Evolutionary conservation across 2,888 invertebrate species (phyloP).

Genomic region (Mythimna ferrago): DNA sequence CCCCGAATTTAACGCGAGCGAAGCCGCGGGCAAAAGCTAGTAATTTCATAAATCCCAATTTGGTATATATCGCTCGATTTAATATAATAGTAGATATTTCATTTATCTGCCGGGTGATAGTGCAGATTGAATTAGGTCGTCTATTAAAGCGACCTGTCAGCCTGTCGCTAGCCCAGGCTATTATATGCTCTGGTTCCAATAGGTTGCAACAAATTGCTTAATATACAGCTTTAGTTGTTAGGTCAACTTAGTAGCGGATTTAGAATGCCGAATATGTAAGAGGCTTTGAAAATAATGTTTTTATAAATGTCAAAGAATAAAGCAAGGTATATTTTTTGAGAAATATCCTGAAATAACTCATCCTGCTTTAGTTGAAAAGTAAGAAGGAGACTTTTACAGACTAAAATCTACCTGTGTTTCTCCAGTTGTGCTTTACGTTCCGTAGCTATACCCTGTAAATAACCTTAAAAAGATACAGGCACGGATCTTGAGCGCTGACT

Average conservation of each 20-base stretch:
- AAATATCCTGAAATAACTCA: too few relatives aligned
- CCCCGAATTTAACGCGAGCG: too few relatives aligned
- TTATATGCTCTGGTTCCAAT: constrained; percentile 33
- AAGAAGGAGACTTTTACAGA: too few relatives aligned
- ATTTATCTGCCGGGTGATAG: constrained; percentile 31
- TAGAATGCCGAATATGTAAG: background rate
- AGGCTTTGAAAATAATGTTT: background rate
- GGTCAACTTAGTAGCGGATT: constrained; percentile 7
- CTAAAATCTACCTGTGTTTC: too few relatives aligned
- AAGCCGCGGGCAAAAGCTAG: too few relatives aligned
- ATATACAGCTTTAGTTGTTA: constrained; percentile 23
- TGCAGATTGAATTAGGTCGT: constrained; percentile 36
- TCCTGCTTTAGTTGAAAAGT: too few relatives aligned
- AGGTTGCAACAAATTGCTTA: constrained; percentile 52
- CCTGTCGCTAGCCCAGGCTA: constrained; percentile 28
- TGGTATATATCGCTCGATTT: constrained; percentile 20
- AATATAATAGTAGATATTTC: constrained; percentile 24
- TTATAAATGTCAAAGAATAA: too few relatives aligned
- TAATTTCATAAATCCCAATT: constrained; percentile 23
- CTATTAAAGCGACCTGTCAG: constrained; percentile 38
- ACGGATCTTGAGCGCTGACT: too few relatives aligned
- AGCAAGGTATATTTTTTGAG: too few relatives aligned
- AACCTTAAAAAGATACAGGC: too few relatives aligned
- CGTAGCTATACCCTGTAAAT: too few relatives aligned
- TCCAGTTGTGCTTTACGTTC: too few relatives aligned